These are phyloP conservation scores for Cynaeus angustus DNA, from an alignment of 2,888 invertebrate species.

Conservation along the genomic window DNA sequence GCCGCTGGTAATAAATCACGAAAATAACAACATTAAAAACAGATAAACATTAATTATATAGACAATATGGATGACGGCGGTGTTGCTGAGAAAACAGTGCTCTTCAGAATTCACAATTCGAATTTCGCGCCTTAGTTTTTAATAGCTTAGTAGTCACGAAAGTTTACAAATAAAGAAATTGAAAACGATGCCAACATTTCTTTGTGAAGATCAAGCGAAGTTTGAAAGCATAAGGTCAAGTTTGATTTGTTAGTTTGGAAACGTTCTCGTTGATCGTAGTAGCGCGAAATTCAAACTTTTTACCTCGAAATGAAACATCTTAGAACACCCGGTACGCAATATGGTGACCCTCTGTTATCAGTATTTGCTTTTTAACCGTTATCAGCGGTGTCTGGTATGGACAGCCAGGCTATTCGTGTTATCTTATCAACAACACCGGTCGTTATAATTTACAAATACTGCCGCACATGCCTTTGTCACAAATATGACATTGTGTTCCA, in stretches of 20 bases:
- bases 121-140: constrained; percentile 23
- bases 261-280: too few species aligned
- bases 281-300: too few species aligned
- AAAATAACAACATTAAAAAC: constrained; percentile 38
- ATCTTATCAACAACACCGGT: constrained; percentile 63
- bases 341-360: constrained; percentile 65
- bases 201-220: too few species aligned
- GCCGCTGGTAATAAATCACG: constrained; percentile 29
- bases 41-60: constrained; percentile 39
- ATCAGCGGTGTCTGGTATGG: constrained; percentile 63
- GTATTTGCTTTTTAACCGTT: constrained; percentile 65
- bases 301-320: too few species aligned
- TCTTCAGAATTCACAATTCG: not conserved
- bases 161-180: too few species aligned
- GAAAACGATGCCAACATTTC: too few species aligned
- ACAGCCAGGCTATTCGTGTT: constrained; percentile 64
- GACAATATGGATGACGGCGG: constrained; percentile 2
- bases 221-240: too few species aligned
- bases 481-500: constrained; percentile 38
- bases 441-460: constrained; percentile 54
- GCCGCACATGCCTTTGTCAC: constrained; percentile 45
- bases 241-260: too few species aligned
- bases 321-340: too few species aligned
- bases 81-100: too few species aligned
- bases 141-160: too few species aligned